phyloP scores from a whole-genome alignment of 2,888 invertebrate species.

The Sisyra nigra region DNA sequence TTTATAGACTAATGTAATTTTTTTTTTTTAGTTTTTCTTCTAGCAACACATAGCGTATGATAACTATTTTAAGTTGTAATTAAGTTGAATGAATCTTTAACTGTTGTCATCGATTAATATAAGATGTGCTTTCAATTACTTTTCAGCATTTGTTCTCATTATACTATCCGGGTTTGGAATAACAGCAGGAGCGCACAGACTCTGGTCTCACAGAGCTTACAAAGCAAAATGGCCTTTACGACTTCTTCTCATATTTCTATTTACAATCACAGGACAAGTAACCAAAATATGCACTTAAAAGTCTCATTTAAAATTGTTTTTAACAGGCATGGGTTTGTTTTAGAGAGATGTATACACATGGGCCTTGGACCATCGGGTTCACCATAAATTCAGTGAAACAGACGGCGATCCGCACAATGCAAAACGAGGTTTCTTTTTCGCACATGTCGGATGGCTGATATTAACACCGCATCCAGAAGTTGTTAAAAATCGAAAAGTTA shows the following conservation, averaged over 20 bases:
- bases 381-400: conserved; percentile 79
- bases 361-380: conserved; percentile 76
- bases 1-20: no score
- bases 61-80: no score
- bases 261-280: conserved; percentile 69
- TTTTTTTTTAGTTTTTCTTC: no score
- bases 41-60: no score
- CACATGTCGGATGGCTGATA: conserved; percentile 86
- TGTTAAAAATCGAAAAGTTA: conserved; percentile 44
- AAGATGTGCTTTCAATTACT: conserved; percentile 7
- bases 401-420: conserved; percentile 76
- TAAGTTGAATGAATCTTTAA: no score
- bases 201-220: conserved; percentile 70
- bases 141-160: conserved; percentile 40
- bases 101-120: no score
- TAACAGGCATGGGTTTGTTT: conserved; percentile 13
- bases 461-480: conserved; percentile 70
- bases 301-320: neutral
- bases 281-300: conserved; percentile 14
- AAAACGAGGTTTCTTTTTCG: conserved; percentile 74
- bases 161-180: conserved; percentile 68
- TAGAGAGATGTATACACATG: conserved; percentile 73
- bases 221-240: conserved; percentile 54
- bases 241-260: conserved; percentile 49
- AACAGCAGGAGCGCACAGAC: conserved; percentile 64